Evolutionary conservation across 2,797 vertebrate species (phyloP).

Genomic region (Epinephelus malabaricus): DNA sequence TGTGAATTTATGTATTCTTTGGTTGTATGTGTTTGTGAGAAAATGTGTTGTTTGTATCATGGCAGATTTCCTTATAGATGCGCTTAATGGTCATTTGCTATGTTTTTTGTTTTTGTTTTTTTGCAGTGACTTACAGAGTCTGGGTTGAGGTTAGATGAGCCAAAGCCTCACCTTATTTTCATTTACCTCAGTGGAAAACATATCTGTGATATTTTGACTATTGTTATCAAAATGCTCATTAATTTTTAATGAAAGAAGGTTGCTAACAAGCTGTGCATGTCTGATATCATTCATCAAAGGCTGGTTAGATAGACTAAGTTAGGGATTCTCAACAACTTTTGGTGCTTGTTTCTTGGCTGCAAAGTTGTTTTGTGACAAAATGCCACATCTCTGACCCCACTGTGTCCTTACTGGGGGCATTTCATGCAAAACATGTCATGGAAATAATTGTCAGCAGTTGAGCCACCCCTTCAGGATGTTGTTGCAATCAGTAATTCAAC

Average conservation of each 20-base stretch:
- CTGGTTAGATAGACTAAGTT: not conserved
- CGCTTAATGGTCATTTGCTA: no score
- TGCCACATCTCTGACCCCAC: not conserved
- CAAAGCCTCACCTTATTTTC: no score
- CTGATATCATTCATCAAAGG: not conserved
- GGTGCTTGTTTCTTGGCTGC: not conserved
- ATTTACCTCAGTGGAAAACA: not conserved
- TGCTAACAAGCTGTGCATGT: not conserved
- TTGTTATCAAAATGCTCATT: not conserved
- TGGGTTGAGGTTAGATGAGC: not conserved
- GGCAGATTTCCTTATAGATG: not conserved
- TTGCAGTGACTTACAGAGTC: not conserved
- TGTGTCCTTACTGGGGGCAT: not conserved
- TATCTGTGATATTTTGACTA: not conserved
- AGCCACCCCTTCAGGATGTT: no score
- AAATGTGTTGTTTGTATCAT: not conserved
- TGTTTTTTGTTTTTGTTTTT: not conserved
- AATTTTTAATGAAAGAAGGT: not conserved
- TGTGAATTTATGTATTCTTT: conserved; percentile 5
- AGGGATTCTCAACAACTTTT: conserved; percentile 1
- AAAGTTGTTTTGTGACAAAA: conserved; percentile 2
- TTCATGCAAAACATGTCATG: not conserved
- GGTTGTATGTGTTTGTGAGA: not conserved
- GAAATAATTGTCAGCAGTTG: not conserved
- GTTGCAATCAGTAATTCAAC: no score